Evolutionary conservation across 2,797 vertebrate genomes (phyloP), one percentile per base, ranked within the genome.

Genomic region (Sternotherus odoratus): DNA sequence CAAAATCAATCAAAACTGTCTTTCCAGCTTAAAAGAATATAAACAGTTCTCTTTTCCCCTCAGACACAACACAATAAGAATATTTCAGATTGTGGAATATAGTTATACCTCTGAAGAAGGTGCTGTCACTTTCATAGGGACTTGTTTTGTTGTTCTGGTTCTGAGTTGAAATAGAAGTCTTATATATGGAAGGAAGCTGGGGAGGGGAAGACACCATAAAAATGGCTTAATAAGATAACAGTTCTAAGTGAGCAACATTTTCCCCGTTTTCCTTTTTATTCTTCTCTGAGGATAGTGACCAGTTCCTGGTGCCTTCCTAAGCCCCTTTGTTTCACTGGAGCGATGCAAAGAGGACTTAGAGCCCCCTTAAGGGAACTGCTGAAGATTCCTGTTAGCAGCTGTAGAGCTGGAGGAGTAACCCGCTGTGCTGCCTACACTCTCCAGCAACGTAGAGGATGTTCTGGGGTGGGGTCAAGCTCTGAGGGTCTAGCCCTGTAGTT

Each of bases 21-120:
- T 77, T 91, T 90, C 23, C 69, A 89, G 81, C 56, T 91, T 83
- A 3, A 91, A 30, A 30, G 39, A 69, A 39, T 36, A 4, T 69
- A 24, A 39, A 12, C 12, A 80, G 36, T 78, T 46, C 13, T 26
- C 26, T 74, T 74, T 16, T 74, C 26, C 46, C 2, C 21, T 63
- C 1, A 33, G 92, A 60, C 13, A 0, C 48, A 94, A 26, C 72
- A 82, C 89, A 94, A 86, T 84, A 48, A 88, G 72, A 94, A 80
- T n/a, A 83, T 93, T 57, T 80, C 74, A 83, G 50, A 56, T 90
- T 86, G 79, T 86, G 88, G 83, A 96, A 92, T 85, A 87, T 85
- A 95, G 95, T 92, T 88, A 90, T 69, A 92, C 82, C 30, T 86
- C 86, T 74, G 91, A 87, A 83, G 66, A 94, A 24, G 30, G 28